Percentiles rank a stretch among this genome's conserved stretches.
Conservation (phyloP, 2,113 vertebrate genomes). For the Cardinalis cardinalis region DNA sequence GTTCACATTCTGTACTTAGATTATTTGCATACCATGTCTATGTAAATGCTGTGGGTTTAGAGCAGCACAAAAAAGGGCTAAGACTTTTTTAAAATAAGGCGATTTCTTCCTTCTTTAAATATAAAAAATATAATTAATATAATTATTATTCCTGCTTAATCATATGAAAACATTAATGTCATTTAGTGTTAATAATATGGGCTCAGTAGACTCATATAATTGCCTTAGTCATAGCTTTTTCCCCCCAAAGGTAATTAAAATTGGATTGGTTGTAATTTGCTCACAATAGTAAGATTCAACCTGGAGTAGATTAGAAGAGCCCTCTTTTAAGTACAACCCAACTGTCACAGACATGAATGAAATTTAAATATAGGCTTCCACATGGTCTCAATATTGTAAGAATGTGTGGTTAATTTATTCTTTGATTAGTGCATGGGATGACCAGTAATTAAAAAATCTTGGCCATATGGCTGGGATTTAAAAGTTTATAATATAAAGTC, state of each 20-base stretch:
- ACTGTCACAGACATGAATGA: not conserved
- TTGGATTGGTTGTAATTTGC: not conserved
- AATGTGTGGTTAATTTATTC: not conserved
- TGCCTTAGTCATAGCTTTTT: not conserved
- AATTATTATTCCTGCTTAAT: not conserved
- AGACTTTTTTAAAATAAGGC: not conserved
- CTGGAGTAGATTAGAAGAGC: not conserved
- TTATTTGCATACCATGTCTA: constrained; percentile 13
- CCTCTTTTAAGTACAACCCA: not conserved
- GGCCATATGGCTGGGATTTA: not conserved
- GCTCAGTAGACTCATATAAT: not conserved
- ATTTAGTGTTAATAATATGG: not conserved
- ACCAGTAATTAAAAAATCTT: not conserved
- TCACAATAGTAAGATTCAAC: not conserved
- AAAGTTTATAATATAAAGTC: not conserved
- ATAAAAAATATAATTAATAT: not conserved
- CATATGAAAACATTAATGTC: not conserved
- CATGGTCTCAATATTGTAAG: not conserved
- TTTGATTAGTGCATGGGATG: not conserved
- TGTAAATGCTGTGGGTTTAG: constrained; percentile 1
- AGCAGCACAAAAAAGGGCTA: not conserved
- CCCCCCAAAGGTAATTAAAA: not conserved
- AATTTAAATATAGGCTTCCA: not conserved
- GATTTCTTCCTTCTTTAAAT: not conserved
- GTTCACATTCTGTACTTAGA: constrained; percentile 2